Percentiles rank a stretch among this genome's conserved stretches.
Evolutionary conservation across 2,888 invertebrate genomes (phyloP).

Genomic region (Oscheius sp.): DNA sequence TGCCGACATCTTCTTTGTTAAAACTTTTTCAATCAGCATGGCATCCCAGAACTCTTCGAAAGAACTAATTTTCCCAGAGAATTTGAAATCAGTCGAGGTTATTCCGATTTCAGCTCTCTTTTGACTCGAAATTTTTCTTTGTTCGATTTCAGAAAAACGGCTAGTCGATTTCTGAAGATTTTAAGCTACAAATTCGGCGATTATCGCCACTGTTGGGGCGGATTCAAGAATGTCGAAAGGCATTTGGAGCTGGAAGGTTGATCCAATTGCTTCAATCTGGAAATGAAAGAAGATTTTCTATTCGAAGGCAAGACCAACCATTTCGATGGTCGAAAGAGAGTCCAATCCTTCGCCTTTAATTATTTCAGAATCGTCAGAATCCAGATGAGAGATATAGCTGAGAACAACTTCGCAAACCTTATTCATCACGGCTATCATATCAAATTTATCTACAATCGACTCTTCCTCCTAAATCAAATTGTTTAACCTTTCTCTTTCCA

Average conservation of each 20-base stretch:
- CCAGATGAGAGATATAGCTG: slow-evolving; percentile 33
- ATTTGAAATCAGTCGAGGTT: slow-evolving; percentile 5
- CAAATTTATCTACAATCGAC: neutral
- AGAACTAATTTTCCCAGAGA: slow-evolving; percentile 18
- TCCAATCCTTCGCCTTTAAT: slow-evolving; percentile 42
- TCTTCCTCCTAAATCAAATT: neutral
- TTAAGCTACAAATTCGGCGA: slow-evolving; percentile 37
- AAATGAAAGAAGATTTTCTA: neutral
- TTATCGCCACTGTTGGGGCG: slow-evolving; percentile 32
- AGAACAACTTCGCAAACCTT: slow-evolving; percentile 35
- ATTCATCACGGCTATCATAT: neutral
- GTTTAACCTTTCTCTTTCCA: neutral
- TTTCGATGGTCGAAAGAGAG: slow-evolving; percentile 49
- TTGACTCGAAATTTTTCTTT: neutral
- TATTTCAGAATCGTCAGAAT: slow-evolving; percentile 36
- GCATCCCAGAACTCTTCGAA: slow-evolving; percentile 47
- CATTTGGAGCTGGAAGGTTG: slow-evolving; percentile 40
- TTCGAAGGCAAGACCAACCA: slow-evolving; percentile 3
- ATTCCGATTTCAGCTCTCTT: slow-evolving; percentile 11
- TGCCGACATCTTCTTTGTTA: slow-evolving; percentile 33
- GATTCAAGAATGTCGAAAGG: slow-evolving; percentile 47
- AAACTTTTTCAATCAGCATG: slow-evolving; percentile 36
- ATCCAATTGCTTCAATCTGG: slow-evolving; percentile 43
- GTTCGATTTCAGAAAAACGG: neutral
- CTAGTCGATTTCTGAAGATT: slow-evolving; percentile 20